Percentiles rank a stretch among this genome's conserved stretches.
These are phyloP conservation scores for Acromyrmex charruanus DNA, from an alignment of 1,140 invertebrate genomes.

Conservation along the genomic window DNA sequence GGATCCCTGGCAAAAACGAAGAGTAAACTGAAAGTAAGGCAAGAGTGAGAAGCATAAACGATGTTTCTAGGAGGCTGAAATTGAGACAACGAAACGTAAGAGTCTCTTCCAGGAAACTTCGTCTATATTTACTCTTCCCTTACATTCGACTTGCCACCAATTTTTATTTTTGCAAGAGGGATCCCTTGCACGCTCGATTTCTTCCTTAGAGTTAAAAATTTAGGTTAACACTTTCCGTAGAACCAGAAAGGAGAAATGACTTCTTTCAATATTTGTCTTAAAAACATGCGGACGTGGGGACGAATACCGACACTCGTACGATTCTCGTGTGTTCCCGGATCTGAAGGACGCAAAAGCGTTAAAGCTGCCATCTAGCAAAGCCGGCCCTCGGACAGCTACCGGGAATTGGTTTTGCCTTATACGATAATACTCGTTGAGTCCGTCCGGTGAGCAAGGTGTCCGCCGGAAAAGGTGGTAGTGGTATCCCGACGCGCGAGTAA, in stretches of 20 bases:
- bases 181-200: slow-evolving; percentile 32
- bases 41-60: no score
- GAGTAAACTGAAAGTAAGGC: no score
- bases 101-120: no score
- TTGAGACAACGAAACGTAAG: no score
- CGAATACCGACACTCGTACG: not conserved
- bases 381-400: slow-evolving; percentile 28
- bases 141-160: no score
- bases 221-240: slow-evolving; percentile 17
- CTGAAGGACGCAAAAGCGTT: not conserved
- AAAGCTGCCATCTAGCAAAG: not conserved
- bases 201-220: slow-evolving; percentile 21
- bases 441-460: slow-evolving; percentile 22
- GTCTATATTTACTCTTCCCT: no score
- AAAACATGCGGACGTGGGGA: not conserved
- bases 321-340: not conserved
- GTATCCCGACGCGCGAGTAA: slow-evolving; percentile 47
- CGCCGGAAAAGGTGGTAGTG: slow-evolving; percentile 40
- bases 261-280: slow-evolving; percentile 71
- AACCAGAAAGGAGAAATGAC: not conserved
- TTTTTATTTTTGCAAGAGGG: no score
- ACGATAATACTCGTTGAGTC: slow-evolving; percentile 19
- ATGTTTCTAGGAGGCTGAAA: no score
- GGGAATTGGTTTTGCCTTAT: slow-evolving; percentile 35
- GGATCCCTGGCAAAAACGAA: slow-evolving; percentile 3